Base-by-base conservation (phyloP, 2,797 vertebrate genomes). In the Phylloscopus collybita region DNA sequence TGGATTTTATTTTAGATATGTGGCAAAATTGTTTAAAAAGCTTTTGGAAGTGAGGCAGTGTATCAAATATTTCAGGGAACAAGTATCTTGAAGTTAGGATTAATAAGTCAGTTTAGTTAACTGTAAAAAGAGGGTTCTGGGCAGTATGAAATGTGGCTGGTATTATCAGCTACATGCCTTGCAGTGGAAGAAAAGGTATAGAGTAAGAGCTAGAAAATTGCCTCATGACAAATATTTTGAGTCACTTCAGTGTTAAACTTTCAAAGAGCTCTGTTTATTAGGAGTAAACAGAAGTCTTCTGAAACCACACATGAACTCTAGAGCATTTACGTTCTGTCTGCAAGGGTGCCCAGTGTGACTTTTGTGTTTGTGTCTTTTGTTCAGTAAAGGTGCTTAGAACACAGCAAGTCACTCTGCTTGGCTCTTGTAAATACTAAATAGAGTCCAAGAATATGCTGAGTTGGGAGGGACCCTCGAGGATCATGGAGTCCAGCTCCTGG, bases 401-500 rank as follows among this genome's bases (percentile, higher is more conserved):
- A 22, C 13, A 40, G n/a, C 11, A 22, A 66, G 27, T 62, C 11
- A 8, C 40, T 73, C 11, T 56, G 19, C 42, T 80, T 45, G 44
- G 17, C 21, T 84, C 29, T 16, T 92, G 44, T 69, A 79, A 73
- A 59, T 71, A 56, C 16, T 62, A 16, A 30, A 49, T 64, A 36
- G 21, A 56, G 42, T 30, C 42, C 27, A 11, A 25, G 17, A 86
- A 34, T 16, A 34, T 30, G 7, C 73, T 62, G 42, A 16, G 14
- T 2, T 56, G 30, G 42, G 13, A 62, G 40, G 30, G 21, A 47
- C 25, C 26, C 26, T 18, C 11, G 13, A 30, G 9, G 6, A 42
- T 49, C 57, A 56, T 21, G 0, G 2, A n/a, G 20, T 54, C 21
- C 42, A 49, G 0, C 26, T 62, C 14, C 30, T 70, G 34, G 16